phyloP scores from a whole-genome alignment of 2,113 vertebrate genomes.

The Vombatus ursinus region DNA sequence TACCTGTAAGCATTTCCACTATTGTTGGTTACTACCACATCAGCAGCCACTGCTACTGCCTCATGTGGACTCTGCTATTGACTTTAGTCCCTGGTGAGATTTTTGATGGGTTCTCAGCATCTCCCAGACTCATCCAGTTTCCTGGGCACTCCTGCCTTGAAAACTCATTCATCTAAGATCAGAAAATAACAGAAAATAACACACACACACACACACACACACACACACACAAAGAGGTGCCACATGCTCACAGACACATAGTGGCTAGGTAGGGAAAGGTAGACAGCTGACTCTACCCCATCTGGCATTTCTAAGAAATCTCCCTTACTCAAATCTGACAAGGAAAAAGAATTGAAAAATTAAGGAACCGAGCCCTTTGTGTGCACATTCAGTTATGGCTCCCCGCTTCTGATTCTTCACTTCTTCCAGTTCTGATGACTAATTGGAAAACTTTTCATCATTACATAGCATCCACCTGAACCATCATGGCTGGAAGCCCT shows the following conservation, averaged over 20 bases:
- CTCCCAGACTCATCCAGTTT: background rate
- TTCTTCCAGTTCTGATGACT: background rate
- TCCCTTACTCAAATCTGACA: background rate
- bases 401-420: background rate
- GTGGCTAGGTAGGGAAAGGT: too few relatives aligned
- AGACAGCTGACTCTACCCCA: too few relatives aligned
- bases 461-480: background rate
- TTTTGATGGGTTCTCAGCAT: background rate
- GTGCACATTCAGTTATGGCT: background rate
- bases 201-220: too few relatives aligned
- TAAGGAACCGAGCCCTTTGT: background rate
- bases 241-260: too few relatives aligned
- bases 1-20: too few relatives aligned
- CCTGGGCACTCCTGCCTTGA: background rate
- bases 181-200: too few relatives aligned
- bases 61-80: background rate
- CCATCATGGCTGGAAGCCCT: background rate
- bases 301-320: background rate
- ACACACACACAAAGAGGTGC: too few relatives aligned
- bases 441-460: background rate
- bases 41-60: too few relatives aligned
- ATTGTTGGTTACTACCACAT: background rate
- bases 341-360: background rate
- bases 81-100: background rate
- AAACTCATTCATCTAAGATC: background rate